A percentile compares a stretch with the other conserved stretches of the same genome.
Conservation (phyloP, 2,113 vertebrate genomes). For the Setophaga kirtlandii region DNA sequence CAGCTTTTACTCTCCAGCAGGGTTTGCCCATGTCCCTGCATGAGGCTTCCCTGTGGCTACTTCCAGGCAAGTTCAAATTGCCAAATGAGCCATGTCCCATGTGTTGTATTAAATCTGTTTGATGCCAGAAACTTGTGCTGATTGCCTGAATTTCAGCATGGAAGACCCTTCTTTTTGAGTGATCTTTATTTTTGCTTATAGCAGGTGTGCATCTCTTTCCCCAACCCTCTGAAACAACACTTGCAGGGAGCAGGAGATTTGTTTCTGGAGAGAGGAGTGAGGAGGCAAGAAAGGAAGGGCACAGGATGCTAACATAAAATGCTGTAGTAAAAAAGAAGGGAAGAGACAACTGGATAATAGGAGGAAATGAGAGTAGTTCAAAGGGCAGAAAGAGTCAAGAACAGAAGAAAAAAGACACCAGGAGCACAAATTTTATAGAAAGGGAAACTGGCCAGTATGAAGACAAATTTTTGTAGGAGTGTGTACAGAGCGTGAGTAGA, state of each 20-base stretch:
- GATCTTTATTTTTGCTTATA: not conserved
- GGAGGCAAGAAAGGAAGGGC: not conserved
- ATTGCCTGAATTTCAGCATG: not conserved
- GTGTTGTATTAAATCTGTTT: not conserved
- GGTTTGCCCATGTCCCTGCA: not conserved
- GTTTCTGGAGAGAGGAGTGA: not conserved
- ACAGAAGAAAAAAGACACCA: not conserved
- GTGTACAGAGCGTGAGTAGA: not conserved
- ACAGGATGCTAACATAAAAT: not conserved
- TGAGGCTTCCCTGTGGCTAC: not conserved
- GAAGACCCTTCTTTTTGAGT: not conserved
- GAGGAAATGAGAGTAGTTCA: not conserved
- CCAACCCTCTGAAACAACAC: not conserved
- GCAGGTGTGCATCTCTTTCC: not conserved
- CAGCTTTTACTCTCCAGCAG: not conserved
- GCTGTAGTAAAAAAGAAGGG: not conserved
- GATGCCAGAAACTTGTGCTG: not conserved
- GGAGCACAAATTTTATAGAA: not conserved
- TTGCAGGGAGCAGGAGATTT: not conserved
- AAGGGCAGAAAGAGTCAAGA: not conserved
- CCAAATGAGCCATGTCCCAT: not conserved
- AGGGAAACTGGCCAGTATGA: not conserved
- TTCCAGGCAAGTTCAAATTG: not conserved
- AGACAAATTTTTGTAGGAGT: not conserved
- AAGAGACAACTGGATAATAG: not conserved